A percentile compares a stretch with the other conserved stretches of the same genome.
Conservation (phyloP, 2,113 vertebrate genomes). For the Mormyrus iriodes region DNA sequence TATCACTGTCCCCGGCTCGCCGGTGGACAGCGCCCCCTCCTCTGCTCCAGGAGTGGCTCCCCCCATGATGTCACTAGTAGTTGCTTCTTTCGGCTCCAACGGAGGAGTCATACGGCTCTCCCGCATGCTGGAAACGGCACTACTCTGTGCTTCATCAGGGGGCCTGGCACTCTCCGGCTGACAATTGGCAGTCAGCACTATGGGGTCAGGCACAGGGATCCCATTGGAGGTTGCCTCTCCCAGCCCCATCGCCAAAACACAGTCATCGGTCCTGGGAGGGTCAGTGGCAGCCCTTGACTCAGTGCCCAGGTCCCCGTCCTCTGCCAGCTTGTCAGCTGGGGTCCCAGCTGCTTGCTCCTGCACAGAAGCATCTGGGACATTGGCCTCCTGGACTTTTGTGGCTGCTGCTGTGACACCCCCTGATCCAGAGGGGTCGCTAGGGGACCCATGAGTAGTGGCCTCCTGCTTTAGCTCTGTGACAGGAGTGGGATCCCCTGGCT, state of each 20-base stretch:
- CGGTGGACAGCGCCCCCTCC: constrained; percentile 45
- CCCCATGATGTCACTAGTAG: constrained; percentile 2
- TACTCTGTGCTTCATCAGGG: not conserved
- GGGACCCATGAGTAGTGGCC: not conserved
- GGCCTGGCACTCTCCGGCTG: not conserved
- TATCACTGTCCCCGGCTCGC: constrained; percentile 73
- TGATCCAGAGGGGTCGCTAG: not conserved
- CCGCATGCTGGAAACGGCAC: not conserved
- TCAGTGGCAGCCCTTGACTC: not conserved
- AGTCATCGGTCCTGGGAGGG: not conserved
- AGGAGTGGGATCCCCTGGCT: not conserved
- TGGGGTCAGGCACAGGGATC: not conserved
- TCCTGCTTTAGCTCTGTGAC: not conserved
- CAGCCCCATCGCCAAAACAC: not conserved
- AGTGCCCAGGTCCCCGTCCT: not conserved
- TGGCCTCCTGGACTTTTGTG: not conserved
- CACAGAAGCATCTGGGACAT: not conserved
- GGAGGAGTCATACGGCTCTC: constrained; percentile 15
- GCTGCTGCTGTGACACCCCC: not conserved
- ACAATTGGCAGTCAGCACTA: not conserved
- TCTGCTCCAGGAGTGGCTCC: constrained; percentile 36
- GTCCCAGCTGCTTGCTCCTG: not conserved
- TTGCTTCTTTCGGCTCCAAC: constrained; percentile 39
- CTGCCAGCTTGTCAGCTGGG: not conserved
- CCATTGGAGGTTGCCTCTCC: not conserved